Evolutionary conservation across 2,797 vertebrate species (phyloP).

Genomic region (Linurgus olivaceus): DNA sequence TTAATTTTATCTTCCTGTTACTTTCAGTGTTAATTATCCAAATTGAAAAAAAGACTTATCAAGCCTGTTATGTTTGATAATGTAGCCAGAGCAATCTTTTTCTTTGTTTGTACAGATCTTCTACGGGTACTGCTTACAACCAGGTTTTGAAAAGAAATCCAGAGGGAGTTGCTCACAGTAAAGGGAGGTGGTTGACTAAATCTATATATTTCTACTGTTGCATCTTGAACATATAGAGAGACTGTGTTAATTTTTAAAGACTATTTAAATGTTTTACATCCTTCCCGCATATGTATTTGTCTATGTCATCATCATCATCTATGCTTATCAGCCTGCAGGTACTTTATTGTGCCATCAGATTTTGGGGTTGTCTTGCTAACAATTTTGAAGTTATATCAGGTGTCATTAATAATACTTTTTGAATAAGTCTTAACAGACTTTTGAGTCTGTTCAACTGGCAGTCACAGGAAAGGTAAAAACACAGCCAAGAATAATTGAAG

Average conservation of each 20-base stretch:
- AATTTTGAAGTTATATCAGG: not conserved
- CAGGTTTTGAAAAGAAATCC: not conserved
- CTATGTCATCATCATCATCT: not conserved
- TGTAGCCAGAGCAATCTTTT: not conserved
- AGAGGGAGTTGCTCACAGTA: not conserved
- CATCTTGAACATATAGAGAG: not conserved
- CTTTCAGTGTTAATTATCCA: not conserved
- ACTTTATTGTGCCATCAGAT: not conserved
- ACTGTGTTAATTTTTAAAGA: not conserved
- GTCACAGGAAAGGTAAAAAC: not conserved
- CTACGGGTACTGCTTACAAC: not conserved
- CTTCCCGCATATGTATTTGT: not conserved
- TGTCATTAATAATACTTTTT: not conserved
- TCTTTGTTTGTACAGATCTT: not conserved
- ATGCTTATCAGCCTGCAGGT: not conserved
- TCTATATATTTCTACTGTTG: not conserved
- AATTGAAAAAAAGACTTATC: not conserved
- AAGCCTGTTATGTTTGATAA: not conserved
- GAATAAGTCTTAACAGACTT: not conserved
- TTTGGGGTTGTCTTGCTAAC: not conserved
- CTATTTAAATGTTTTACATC: not conserved
- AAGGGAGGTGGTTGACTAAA: not conserved
- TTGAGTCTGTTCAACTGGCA: not conserved
- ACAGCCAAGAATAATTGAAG: not conserved
- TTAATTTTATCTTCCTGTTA: not conserved